phyloP scores from a whole-genome alignment of 2,888 invertebrate species.

The Emesis furor region DNA sequence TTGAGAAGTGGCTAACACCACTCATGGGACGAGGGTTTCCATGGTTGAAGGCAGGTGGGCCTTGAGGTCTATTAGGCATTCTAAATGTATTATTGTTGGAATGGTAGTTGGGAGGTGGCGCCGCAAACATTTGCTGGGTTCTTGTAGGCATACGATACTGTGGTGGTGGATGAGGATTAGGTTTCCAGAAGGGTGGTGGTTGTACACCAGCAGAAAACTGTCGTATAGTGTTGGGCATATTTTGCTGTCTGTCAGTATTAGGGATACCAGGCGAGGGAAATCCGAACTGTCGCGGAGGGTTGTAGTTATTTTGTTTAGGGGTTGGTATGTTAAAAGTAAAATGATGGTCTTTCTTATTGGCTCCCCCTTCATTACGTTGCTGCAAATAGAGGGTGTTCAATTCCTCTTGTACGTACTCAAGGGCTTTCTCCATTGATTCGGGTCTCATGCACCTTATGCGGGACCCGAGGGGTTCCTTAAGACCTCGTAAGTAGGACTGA shows the following conservation, averaged over 20 bases:
- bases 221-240: neutral
- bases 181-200: constrained; percentile 11
- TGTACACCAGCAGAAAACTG: neutral
- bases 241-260: neutral
- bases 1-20: too few relatives aligned
- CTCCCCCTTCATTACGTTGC: too few relatives aligned
- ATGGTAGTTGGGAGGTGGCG: too few relatives aligned
- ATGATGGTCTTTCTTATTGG: too few relatives aligned
- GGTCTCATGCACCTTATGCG: constrained; percentile 43
- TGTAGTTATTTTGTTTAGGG: neutral
- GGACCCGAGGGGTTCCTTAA: constrained; percentile 37
- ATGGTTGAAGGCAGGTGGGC: neutral
- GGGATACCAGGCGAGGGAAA: neutral
- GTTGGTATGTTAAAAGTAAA: too few relatives aligned
- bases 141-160: constrained; percentile 4
- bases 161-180: neutral
- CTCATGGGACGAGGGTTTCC: too few relatives aligned
- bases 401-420: constrained; percentile 3
- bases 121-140: too few relatives aligned
- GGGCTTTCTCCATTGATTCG: constrained; percentile 34
- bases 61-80: constrained; percentile 1
- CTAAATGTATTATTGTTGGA: constrained; percentile 29
- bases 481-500: constrained; percentile 69
- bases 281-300: constrained; percentile 6
- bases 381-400: too few relatives aligned